Evolutionary conservation across 1,140 invertebrate genomes (phyloP).

Genomic region (Scaptomyza pallida): DNA sequence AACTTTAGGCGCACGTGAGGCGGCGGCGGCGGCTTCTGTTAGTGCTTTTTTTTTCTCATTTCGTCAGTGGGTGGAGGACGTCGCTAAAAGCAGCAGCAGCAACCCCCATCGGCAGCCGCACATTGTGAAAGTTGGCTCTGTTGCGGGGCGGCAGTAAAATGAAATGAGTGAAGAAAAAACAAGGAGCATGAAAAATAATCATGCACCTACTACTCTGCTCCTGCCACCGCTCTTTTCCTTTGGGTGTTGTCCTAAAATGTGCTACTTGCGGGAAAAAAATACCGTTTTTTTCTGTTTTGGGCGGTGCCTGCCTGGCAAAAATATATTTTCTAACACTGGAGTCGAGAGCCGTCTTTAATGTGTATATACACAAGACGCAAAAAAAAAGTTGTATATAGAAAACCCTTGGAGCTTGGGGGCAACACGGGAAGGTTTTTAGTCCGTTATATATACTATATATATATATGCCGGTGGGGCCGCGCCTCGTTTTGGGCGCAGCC

Average conservation of each 20-base stretch:
- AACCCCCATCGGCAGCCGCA: constrained; percentile 63
- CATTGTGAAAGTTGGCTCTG: constrained; percentile 69
- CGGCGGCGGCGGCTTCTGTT: constrained; percentile 57
- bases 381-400: constrained; percentile 4
- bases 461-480: constrained; percentile 26
- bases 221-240: not conserved
- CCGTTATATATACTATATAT: constrained; percentile 3
- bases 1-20: constrained; percentile 70
- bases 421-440: not conserved
- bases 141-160: constrained; percentile 68
- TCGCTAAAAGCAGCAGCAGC: constrained; percentile 24
- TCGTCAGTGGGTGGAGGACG: constrained; percentile 22
- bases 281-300: constrained; percentile 55
- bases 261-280: constrained; percentile 45
- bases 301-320: constrained; percentile 71
- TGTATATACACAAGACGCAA: constrained; percentile 15
- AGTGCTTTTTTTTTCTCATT: constrained; percentile 19
- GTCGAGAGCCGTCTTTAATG: constrained; percentile 46
- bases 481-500: constrained; percentile 45
- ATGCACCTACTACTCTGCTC: constrained; percentile 38
- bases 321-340: constrained; percentile 72
- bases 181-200: constrained; percentile 80
- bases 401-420: not conserved
- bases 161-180: too few species aligned
- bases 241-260: constrained; percentile 17